Percentiles rank a stretch among this genome's conserved stretches.
These are phyloP conservation scores for Falcunculus frontatus DNA, from an alignment of 2,113 vertebrate genomes.

Conservation along the genomic window DNA sequence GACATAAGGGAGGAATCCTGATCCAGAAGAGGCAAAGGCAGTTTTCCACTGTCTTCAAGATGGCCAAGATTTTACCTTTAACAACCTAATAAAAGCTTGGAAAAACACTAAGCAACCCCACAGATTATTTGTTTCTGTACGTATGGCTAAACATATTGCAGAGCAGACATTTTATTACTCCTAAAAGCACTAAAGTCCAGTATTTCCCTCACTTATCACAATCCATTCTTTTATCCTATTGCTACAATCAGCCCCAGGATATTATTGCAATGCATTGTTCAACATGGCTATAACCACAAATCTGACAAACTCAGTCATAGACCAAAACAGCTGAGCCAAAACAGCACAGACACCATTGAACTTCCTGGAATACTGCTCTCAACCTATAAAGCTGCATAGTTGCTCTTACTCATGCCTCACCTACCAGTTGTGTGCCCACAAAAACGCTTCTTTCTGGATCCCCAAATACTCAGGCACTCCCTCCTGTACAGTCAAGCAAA, in stretches of 20 bases:
- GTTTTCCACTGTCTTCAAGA: neutral
- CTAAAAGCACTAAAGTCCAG: neutral
- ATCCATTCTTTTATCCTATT: neutral
- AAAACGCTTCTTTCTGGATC: neutral
- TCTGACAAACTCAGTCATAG: neutral
- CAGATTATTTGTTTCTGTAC: neutral
- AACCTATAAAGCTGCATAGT: neutral
- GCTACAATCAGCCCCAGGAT: neutral
- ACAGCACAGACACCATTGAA: neutral
- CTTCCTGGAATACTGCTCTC: neutral
- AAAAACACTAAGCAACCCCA: neutral
- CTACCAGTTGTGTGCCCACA: neutral
- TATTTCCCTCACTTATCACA: neutral
- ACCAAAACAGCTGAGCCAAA: neutral
- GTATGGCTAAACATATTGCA: neutral
- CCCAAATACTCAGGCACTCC: neutral
- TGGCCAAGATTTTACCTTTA: neutral
- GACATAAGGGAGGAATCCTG: neutral
- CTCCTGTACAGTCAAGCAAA: neutral
- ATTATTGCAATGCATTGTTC: neutral
- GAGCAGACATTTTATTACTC: neutral
- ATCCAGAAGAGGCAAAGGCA: neutral
- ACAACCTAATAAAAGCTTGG: neutral
- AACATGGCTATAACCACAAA: neutral
- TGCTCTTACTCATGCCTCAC: neutral